Percentiles rank a stretch among this genome's conserved stretches.
These are phyloP conservation scores for Cotesia congregata DNA, from an alignment of 2,888 invertebrate species.

Conservation along the genomic window DNA sequence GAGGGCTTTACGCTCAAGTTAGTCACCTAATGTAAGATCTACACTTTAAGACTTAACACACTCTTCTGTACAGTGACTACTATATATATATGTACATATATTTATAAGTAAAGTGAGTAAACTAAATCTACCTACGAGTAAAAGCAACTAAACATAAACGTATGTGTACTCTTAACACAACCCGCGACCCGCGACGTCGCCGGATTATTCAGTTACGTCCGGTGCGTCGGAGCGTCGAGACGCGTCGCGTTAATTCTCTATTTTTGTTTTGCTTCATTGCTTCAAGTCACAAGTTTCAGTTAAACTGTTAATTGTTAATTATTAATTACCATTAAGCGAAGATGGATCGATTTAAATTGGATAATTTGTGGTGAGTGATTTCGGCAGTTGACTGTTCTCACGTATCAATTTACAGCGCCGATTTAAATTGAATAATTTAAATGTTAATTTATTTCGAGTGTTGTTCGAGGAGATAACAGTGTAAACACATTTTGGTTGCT, in stretches of 20 bases:
- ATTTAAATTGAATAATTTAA: too few species aligned
- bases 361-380: too few species aligned
- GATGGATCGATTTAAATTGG: too few species aligned
- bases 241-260: conserved; percentile 41
- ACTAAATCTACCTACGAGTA: conserved; percentile 28
- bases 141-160: conserved; percentile 2
- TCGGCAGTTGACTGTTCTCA: too few species aligned
- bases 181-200: conserved; percentile 32
- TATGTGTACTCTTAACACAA: conserved; percentile 15
- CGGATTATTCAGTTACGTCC: conserved; percentile 66
- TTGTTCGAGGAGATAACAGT: too few species aligned
- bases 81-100: not conserved
- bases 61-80: not conserved
- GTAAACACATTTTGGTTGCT: too few species aligned
- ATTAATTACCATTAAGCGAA: too few species aligned
- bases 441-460: too few species aligned
- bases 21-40: conserved; percentile 1
- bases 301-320: too few species aligned
- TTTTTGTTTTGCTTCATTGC: not conserved
- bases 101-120: conserved; percentile 2
- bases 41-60: not conserved
- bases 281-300: too few species aligned
- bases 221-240: conserved; percentile 64
- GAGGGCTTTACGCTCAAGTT: not conserved
- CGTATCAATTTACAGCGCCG: too few species aligned